These are phyloP conservation scores for Drosophila simulans DNA, from an alignment of 1,140 invertebrate genomes.

Conservation along the genomic window DNA sequence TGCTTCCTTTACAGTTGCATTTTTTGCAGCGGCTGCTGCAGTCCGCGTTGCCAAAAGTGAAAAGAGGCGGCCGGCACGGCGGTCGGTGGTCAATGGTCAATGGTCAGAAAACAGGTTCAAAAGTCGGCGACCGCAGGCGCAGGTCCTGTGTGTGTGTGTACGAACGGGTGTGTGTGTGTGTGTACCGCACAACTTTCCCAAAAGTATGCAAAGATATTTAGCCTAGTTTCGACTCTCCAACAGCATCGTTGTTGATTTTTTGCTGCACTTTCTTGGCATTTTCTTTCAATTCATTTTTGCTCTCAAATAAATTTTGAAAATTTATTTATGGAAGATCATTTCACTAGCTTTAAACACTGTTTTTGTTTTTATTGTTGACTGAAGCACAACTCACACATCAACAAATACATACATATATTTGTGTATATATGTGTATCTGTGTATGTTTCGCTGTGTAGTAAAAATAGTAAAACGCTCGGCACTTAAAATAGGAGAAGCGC, in stretches of 20 bases:
- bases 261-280: slow-evolving; percentile 35
- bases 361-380: slow-evolving; percentile 16
- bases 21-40: slow-evolving; percentile 7
- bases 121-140: slow-evolving; percentile 77
- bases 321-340: slow-evolving; percentile 63
- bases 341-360: slow-evolving; percentile 51
- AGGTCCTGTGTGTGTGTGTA: slow-evolving; percentile 27
- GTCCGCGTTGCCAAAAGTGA: slow-evolving; percentile 35
- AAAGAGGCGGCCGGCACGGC: slow-evolving; percentile 17
- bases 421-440: slow-evolving; percentile 25
- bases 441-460: slow-evolving; percentile 52
- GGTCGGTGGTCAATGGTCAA: slow-evolving; percentile 46
- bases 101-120: slow-evolving; percentile 69
- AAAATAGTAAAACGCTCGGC: slow-evolving; percentile 60
- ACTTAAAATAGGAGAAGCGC: slow-evolving; percentile 60
- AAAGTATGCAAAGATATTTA: slow-evolving; percentile 78
- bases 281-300: slow-evolving; percentile 17
- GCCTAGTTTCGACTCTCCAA: slow-evolving; percentile 63
- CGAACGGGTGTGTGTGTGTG: slow-evolving; percentile 21
- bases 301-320: slow-evolving; percentile 19
- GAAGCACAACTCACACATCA: slow-evolving; percentile 11
- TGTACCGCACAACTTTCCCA: slow-evolving; percentile 46
- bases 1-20: slow-evolving; percentile 1
- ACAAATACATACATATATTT: slow-evolving; percentile 12
- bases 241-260: slow-evolving; percentile 15